A percentile compares a stretch with the other conserved stretches of the same genome.
Evolutionary conservation across 2,113 vertebrate species (phyloP).

Genomic region (Carassius carassius): DNA sequence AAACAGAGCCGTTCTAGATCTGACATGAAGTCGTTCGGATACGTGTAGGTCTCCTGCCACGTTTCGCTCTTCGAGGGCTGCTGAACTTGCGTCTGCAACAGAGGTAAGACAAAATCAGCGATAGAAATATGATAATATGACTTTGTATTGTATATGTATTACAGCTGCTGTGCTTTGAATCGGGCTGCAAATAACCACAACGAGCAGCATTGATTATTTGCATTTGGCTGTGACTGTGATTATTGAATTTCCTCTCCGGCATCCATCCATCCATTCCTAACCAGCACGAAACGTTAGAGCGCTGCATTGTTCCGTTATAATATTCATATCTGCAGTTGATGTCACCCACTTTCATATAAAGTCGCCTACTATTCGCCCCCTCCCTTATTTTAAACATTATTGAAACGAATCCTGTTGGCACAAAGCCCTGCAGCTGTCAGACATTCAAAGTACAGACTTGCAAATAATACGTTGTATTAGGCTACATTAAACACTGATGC

Average conservation of each 20-base stretch:
- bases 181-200: not conserved
- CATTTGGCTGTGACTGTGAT: conserved; percentile 14
- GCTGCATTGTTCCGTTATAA: not conserved
- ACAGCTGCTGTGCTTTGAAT: not conserved
- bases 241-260: not conserved
- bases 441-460: not conserved
- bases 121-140: not conserved
- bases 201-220: not conserved
- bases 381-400: not conserved
- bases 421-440: not conserved
- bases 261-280: not conserved
- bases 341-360: not conserved
- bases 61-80: conserved; percentile 38
- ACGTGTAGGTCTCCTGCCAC: conserved; percentile 44
- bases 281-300: not conserved
- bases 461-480: not conserved
- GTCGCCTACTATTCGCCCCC: not conserved
- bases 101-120: conserved; percentile 10
- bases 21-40: conserved; percentile 48
- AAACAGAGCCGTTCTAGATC: conserved; percentile 8
- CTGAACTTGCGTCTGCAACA: conserved; percentile 49
- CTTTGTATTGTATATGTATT: not conserved
- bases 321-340: not conserved
- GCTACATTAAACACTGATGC: not conserved
- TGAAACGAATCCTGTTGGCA: not conserved